Conservation (phyloP, 1,140 invertebrate genomes). For the Hyles vespertilio region DNA sequence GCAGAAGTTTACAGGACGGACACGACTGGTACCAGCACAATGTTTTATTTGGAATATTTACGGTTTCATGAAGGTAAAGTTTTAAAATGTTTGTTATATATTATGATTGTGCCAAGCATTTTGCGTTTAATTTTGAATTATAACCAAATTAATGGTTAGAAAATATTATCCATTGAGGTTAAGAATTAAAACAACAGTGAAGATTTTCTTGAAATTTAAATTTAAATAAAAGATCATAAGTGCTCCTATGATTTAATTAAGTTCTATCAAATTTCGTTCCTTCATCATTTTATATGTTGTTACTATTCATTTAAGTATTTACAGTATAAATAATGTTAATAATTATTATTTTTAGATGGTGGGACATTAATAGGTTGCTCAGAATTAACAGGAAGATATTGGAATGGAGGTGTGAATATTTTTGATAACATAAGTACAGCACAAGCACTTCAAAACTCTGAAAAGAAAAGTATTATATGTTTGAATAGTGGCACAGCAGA, state of each 20-base stretch:
- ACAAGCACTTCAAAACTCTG: constrained; percentile 16
- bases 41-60: constrained; percentile 57
- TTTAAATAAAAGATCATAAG: too few relatives aligned
- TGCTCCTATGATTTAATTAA: too few relatives aligned
- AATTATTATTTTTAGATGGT: constrained; percentile 48
- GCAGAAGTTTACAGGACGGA: constrained; percentile 60
- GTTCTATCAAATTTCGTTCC: too few relatives aligned
- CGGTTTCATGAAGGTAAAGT: constrained; percentile 45
- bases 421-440: constrained; percentile 32
- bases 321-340: neutral
- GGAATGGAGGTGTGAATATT: constrained; percentile 59
- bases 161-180: too few relatives aligned
- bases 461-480: constrained; percentile 41
- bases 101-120: too few relatives aligned
- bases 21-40: constrained; percentile 45
- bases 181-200: too few relatives aligned
- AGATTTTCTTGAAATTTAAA: too few relatives aligned
- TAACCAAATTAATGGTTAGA: too few relatives aligned
- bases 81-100: neutral
- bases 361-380: constrained; percentile 58
- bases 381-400: constrained; percentile 64
- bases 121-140: too few relatives aligned
- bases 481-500: constrained; percentile 54
- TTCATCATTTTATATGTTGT: too few relatives aligned
- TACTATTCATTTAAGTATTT: too few relatives aligned